Base-by-base conservation (phyloP, 2,797 vertebrate genomes). In the Phaenicophaeus curvirostris region DNA sequence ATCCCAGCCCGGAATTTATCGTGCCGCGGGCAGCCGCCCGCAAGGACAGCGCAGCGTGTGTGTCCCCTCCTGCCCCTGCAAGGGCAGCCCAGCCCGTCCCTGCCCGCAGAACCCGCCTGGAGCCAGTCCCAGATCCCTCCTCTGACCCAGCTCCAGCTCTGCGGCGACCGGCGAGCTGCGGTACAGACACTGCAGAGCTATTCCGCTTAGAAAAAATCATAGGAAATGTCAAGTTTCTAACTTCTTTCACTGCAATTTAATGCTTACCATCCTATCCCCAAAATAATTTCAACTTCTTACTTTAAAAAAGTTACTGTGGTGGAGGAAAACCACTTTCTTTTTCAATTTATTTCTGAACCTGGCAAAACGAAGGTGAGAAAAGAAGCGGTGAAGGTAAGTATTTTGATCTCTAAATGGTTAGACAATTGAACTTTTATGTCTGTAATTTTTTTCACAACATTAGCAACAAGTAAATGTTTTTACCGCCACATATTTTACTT, bases 141-240 rank as follows among this genome's bases (percentile, higher is more conserved):
- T 19, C 35, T 27, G 33, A 27, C 30, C 44, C 48, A 5, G 72
- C 39, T 13, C 9, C 39, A 39, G 31, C 63, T 25, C 39, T 6
- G 51, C 4, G 39, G 39, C 39, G 18, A 6, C 55, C 1, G 13
- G 4, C 44, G 15, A 0, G 5, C 14, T 6, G 7, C 24, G 7
- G 11, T 15, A 18, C 61, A 28, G 10, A 13, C 28, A 9, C 11
- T 2, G 7, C 8, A 3, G 0, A 27, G 27, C 41, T 65, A 3
- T 20, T 61, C 75, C 50, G n/a, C 61, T 16, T 24, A 20, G 44
- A 35, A 71, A 69, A 72, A 41, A 39, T 7, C 44, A 19, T 3
- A 9, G 16, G 15, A 42, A 41, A 39, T 17, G 3, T 3, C 20
- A 11, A 6, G 21, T 0, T 1, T 63, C 84, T 8, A 16, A 37